Evolutionary conservation across 2,888 invertebrate species (phyloP).

Genomic region (Chrysina gloriosa): DNA sequence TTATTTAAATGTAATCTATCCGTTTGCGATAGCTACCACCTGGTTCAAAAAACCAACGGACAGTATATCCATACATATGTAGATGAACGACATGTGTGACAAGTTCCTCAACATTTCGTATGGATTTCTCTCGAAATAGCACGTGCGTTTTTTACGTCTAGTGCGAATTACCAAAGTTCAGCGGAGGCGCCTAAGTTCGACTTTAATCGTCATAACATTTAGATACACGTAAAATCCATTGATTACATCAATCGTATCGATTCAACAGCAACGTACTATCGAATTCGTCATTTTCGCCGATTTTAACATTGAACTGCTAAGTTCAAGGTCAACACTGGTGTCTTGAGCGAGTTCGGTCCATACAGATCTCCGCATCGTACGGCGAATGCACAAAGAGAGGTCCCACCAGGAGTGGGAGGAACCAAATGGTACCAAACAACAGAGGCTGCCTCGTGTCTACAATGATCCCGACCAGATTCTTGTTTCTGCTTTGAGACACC

Average conservation of each 20-base stretch:
- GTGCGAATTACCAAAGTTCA: not conserved
- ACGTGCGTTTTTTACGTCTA: not conserved
- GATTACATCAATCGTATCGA: too few relatives aligned
- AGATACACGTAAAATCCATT: too few relatives aligned
- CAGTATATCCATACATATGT: slow-evolving; percentile 11
- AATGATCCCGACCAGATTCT: slow-evolving; percentile 41
- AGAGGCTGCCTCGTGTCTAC: slow-evolving; percentile 39
- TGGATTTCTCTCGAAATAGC: not conserved
- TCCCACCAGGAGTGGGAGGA: slow-evolving; percentile 41
- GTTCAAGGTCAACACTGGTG: slow-evolving; percentile 40
- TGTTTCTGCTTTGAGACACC: slow-evolving; percentile 37
- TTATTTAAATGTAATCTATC: slow-evolving; percentile 29
- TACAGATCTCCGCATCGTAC: slow-evolving; percentile 38
- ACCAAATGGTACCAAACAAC: slow-evolving; percentile 43
- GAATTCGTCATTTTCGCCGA: slow-evolving; percentile 32
- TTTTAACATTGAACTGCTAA: slow-evolving; percentile 41
- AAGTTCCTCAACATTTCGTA: not conserved
- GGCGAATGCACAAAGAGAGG: slow-evolving; percentile 39
- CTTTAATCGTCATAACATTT: too few relatives aligned
- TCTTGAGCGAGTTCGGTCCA: slow-evolving; percentile 37
- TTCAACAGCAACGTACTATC: not conserved
- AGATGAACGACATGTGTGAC: slow-evolving; percentile 23
- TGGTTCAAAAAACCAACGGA: not conserved
- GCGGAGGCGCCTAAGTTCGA: too few relatives aligned
- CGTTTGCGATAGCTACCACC: slow-evolving; percentile 5